phyloP scores from a whole-genome alignment of 2,113 vertebrate genomes.

The Chloropsis hardwickii region DNA sequence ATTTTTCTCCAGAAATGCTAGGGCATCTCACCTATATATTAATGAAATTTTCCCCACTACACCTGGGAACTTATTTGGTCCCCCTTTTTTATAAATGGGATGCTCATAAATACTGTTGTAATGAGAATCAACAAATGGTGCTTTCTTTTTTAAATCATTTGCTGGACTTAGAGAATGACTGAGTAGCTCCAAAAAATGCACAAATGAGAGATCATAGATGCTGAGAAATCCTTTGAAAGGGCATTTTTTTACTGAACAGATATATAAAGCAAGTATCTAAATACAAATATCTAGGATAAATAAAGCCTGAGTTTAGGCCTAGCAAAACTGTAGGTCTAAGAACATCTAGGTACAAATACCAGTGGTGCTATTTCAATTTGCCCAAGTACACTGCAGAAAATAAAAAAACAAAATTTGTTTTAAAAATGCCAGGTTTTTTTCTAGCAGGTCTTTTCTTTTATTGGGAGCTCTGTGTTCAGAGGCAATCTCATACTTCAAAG shows the following conservation, averaged over 20 bases:
- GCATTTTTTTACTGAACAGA: not conserved
- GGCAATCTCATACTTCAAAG: not conserved
- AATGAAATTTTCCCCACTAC: not conserved
- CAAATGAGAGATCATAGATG: not conserved
- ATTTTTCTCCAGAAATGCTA: not conserved
- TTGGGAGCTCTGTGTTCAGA: not conserved
- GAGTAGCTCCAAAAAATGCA: not conserved
- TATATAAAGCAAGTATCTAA: not conserved
- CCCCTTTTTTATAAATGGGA: not conserved
- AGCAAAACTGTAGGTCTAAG: not conserved
- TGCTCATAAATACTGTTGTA: not conserved
- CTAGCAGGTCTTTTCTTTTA: not conserved
- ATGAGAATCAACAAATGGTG: not conserved
- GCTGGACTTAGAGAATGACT: not conserved
- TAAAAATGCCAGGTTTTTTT: not conserved
- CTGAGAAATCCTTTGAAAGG: not conserved
- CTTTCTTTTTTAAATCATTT: not conserved
- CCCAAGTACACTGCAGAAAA: not conserved
- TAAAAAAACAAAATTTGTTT: rapidly evolving
- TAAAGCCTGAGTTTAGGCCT: not conserved
- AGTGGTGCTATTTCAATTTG: not conserved
- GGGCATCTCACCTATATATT: not conserved
- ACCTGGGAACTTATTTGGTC: not conserved
- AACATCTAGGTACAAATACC: not conserved
- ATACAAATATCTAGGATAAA: not conserved